Conservation (phyloP, 2,888 invertebrate species). For the Leptinotarsa juncta region DNA sequence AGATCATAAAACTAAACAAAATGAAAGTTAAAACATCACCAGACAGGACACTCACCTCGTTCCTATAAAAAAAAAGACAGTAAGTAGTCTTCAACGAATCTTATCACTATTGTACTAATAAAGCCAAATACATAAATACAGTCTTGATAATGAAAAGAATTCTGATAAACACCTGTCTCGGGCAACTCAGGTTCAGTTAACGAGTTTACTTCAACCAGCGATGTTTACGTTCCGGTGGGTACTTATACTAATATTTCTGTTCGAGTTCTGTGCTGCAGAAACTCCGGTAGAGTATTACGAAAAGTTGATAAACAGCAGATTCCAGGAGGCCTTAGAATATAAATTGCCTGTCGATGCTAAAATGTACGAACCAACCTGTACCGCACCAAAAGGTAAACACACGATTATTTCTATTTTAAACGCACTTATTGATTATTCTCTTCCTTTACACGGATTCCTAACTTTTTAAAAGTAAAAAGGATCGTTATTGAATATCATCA, state of each 20-base stretch:
- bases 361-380: constrained; percentile 35
- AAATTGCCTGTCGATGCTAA: constrained; percentile 38
- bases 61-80: neutral
- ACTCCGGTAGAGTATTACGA: constrained; percentile 39
- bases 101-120: neutral
- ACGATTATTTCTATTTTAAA: neutral
- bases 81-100: neutral
- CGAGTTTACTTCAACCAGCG: neutral
- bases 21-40: neutral
- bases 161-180: neutral
- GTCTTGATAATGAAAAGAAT: neutral
- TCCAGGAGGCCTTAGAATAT: constrained; percentile 36
- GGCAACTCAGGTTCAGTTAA: neutral
- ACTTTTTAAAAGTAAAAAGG: neutral
- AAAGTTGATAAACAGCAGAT: constrained; percentile 36
- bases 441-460: neutral
- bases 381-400: constrained; percentile 34
- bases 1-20: too few relatives aligned
- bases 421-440: neutral
- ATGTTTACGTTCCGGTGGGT: neutral
- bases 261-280: neutral
- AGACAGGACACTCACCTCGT: neutral
- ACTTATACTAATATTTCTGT: neutral
- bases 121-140: neutral
- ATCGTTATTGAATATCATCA: too few relatives aligned